These are phyloP conservation scores for Eira barbara DNA, from an alignment of 2,113 vertebrate genomes.

Conservation along the genomic window DNA sequence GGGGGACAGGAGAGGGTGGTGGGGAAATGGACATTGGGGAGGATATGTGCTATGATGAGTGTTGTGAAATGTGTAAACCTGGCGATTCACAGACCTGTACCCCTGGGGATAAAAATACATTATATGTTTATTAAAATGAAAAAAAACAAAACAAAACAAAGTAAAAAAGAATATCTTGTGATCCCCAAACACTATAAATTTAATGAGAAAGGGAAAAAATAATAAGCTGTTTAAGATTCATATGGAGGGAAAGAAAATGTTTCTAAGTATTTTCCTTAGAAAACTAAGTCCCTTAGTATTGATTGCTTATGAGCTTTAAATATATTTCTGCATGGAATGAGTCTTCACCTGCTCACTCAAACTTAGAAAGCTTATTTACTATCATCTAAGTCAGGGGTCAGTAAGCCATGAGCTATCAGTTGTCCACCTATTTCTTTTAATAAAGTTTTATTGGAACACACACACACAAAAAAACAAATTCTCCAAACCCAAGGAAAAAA, in stretches of 20 bases:
- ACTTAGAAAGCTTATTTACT: background rate
- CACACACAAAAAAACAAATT: too few relatives aligned
- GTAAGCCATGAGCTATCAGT: background rate
- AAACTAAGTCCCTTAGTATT: background rate
- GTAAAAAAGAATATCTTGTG: background rate
- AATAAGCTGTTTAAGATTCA: background rate
- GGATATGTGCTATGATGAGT: too few relatives aligned
- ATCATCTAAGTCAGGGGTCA: background rate
- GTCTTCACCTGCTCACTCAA: background rate
- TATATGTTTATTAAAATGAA: too few relatives aligned
- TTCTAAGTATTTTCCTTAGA: slow-evolving; percentile 8
- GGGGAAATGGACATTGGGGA: too few relatives aligned
- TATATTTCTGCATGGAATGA: background rate
- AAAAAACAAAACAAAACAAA: too few relatives aligned
- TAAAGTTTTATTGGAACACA: background rate
- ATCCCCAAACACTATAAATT: background rate
- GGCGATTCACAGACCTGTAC: too few relatives aligned
- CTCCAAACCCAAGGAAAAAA: background rate
- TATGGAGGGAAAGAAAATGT: background rate
- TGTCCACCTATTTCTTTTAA: background rate
- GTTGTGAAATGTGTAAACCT: too few relatives aligned
- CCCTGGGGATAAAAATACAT: too few relatives aligned
- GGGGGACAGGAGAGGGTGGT: too few relatives aligned
- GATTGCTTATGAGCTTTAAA: background rate
- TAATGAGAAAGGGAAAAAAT: background rate